These are phyloP conservation scores for Synanthedon andrenaeformis DNA, from an alignment of 2,888 invertebrate species.

Conservation along the genomic window DNA sequence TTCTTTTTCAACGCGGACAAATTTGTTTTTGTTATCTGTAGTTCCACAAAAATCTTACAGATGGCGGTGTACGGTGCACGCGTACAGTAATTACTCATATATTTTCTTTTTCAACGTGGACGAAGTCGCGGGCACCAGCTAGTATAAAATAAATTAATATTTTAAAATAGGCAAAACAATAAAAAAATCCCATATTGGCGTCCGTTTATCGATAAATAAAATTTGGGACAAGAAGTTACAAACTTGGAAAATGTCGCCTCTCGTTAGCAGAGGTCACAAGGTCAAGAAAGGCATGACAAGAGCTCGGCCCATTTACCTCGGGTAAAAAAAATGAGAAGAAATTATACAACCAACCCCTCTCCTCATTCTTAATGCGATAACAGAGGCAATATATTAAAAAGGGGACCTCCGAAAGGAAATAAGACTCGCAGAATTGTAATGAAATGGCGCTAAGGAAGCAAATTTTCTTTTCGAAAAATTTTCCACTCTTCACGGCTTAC, in stretches of 20 bases:
- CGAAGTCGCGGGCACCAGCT: too few species aligned
- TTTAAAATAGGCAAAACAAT: too few species aligned
- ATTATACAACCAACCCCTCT: neutral
- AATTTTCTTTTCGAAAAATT: neutral
- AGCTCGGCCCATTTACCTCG: neutral
- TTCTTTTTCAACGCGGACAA: too few species aligned
- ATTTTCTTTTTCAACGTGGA: too few species aligned
- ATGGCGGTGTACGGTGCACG: too few species aligned
- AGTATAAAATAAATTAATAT: too few species aligned
- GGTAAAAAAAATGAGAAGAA: constrained; percentile 1
- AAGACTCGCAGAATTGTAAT: constrained; percentile 1
- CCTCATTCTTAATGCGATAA: constrained; percentile 3
- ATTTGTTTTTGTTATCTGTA: too few species aligned
- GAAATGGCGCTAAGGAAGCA: neutral
- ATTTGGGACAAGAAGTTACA: too few species aligned
- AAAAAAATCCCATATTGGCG: too few species aligned
- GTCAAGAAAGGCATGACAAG: constrained; percentile 1
- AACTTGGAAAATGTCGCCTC: constrained; percentile 1
- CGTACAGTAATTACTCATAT: too few species aligned
- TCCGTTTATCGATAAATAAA: too few species aligned
- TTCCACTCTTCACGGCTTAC: neutral
- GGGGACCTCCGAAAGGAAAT: neutral
- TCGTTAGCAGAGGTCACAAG: constrained; percentile 1
- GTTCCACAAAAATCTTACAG: too few species aligned
- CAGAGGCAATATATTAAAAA: constrained; percentile 3